phyloP scores from a whole-genome alignment of 2,888 invertebrate genomes.

The Chydorus sphaericus region DNA sequence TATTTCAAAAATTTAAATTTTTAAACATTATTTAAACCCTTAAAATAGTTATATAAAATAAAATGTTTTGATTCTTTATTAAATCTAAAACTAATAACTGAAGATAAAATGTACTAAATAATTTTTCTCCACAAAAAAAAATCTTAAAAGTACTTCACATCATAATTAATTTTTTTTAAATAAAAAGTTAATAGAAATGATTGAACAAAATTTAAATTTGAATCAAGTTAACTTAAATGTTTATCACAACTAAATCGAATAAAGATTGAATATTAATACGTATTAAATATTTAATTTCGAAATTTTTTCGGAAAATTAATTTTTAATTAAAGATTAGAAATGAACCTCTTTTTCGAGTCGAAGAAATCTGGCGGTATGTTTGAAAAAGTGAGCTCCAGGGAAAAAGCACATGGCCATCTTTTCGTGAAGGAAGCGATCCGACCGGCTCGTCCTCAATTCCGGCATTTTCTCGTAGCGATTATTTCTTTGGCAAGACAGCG shows the following conservation, averaged over 20 bases:
- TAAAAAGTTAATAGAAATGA: neutral
- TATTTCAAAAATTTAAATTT: no score
- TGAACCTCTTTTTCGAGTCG: constrained; percentile 10
- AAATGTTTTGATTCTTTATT: neutral
- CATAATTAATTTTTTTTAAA: no score
- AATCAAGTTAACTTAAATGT: neutral
- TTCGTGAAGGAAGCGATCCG: constrained; percentile 45
- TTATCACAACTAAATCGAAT: neutral
- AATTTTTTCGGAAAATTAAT: neutral
- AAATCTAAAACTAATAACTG: neutral
- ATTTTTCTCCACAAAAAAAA: no score
- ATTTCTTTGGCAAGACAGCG: constrained; percentile 9
- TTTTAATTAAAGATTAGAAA: neutral
- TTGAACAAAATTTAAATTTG: neutral
- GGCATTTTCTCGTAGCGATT: constrained; percentile 6
- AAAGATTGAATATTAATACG: neutral
- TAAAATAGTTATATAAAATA: no score
- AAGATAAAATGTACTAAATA: no score
- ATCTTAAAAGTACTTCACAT: no score
- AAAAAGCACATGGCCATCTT: constrained; percentile 46
- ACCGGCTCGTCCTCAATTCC: constrained; percentile 31
- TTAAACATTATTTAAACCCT: no score
- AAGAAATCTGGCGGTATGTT: constrained; percentile 20
- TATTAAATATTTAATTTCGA: no score
- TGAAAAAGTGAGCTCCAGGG: constrained; percentile 43